Evolutionary conservation across 2,888 invertebrate genomes (phyloP), one percentile per base, ranked within the genome.

Genomic region (Linnaemya tessellans): DNA sequence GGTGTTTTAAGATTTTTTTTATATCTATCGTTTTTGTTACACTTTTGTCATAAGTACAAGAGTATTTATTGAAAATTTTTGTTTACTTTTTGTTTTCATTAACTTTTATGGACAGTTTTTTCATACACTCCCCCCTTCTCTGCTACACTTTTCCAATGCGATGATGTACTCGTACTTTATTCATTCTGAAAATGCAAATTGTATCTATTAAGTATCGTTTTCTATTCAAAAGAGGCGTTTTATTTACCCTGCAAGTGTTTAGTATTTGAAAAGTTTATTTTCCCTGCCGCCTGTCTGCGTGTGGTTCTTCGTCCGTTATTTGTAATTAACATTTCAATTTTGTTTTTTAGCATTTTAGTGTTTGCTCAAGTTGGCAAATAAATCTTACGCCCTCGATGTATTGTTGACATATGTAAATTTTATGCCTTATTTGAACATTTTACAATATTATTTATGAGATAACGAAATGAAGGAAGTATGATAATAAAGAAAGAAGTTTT

Each of bases 351-450:
- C 62, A 67, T 84, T 84, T 78, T 71, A 70, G 65, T 84, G 82
- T 84, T 86, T 84, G 82, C 18, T 73, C 13, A 83, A 68, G 83
- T 78, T 83, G 71, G 71, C 60, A 83, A 83, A 84, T 84, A 86
- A 84, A 82, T 84, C 73, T 80, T 73, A 73, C 75, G 75, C 80
- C 83, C 82, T 74, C 80, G 20, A 65, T 64, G 43, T 70, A 83
- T 87, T 88, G 88, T 87, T 87, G 87, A 87, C 87, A 85, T 88
- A 88, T 88, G 87, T 79, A 88, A 88, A 88, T 88, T 87, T 85
- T 77, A 43, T 73, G 65, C 11, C 64, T 77, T 73, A 67, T 83
- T 84, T 83, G 25, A 22, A 80, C 62, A 71, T 73, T 38, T 46
- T 65, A 43, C 22, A 43, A 68, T 20, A 15, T 30, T 54, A 35